Evolutionary conservation across 2,888 invertebrate species (phyloP), one percentile per base, ranked within the genome.

Genomic region (Tridacna gigas): DNA sequence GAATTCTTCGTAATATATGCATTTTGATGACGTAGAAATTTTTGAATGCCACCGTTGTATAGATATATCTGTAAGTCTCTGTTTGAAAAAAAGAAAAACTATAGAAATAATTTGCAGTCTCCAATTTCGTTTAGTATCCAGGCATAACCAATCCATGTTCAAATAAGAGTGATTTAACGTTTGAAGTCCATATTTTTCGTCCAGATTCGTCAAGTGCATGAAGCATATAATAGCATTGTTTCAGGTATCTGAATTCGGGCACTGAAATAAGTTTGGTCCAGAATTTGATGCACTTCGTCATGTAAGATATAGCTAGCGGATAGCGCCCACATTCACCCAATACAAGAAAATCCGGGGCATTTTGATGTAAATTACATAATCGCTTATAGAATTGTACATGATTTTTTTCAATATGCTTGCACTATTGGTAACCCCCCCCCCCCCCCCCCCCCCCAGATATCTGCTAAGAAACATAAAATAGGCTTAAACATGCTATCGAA

Each of bases 111-210:
- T 56, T 28, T 60, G 26, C 20, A 20, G 45, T 82, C 51, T 12
- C 78, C 75, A 26, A 75, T 73, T 5, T 69, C 78, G n/a, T 69
- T 61, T 61, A 60, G 51, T 15, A 74, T 67, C 82, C 78, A 82
- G 11, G 51, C 79, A 67, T 75, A 79, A 7, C 79, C 76, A 67
- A 82, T n/a, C 82, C 82, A 45, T 79, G n/a, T 63, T 71, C 37
- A 37, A 65, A 80, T 25, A 76, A 61, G n/a, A 74, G 28, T 9
- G 51, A 22, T 80, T 80, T 80, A 20, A 80, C 22, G 12, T 69
- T 37, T 11, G 80, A 26, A 9, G 67, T 69, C 80, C 75, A 75
- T 18, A 67, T 76, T 9, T 25, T 45, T 47, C 75, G 25, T 13
- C 65, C 79, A 25, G 74, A 65, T 1, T 77, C 78, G 45, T 78